These are phyloP conservation scores for Casuarius casuarius DNA, from an alignment of 2,113 vertebrate species.

Conservation along the genomic window DNA sequence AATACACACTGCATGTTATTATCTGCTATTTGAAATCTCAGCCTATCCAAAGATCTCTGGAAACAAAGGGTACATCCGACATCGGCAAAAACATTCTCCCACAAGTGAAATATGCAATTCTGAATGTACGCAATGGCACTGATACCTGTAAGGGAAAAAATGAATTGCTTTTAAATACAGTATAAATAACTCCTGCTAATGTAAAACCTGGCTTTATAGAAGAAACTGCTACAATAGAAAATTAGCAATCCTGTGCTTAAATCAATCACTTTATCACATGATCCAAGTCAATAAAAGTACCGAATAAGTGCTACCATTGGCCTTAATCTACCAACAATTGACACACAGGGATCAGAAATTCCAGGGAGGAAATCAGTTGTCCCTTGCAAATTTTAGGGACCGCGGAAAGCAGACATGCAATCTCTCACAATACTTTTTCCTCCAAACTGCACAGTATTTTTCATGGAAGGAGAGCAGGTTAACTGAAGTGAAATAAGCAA, in stretches of 20 bases:
- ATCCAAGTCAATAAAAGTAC: conserved; percentile 70
- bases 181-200: conserved; percentile 33
- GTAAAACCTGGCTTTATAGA: conserved; percentile 14
- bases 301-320: conserved; percentile 71
- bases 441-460: background rate
- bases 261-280: conserved; percentile 78
- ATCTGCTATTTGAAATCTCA: conserved; percentile 70
- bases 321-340: conserved; percentile 72
- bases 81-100: conserved; percentile 28
- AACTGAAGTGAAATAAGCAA: background rate
- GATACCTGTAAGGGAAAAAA: conserved; percentile 5
- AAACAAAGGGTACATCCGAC: conserved; percentile 71
- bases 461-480: background rate
- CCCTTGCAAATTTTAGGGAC: background rate
- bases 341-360: conserved; percentile 66
- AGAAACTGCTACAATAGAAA: conserved; percentile 56
- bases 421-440: background rate
- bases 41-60: conserved; percentile 68
- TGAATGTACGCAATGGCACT: background rate
- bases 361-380: background rate
- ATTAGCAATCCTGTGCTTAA: conserved; percentile 68
- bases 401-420: fast-evolving
- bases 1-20: conserved; percentile 76
- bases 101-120: conserved; percentile 45
- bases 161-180: conserved; percentile 32